phyloP scores from a whole-genome alignment of 2,113 vertebrate genomes.

The Phyllostomus hastatus region DNA sequence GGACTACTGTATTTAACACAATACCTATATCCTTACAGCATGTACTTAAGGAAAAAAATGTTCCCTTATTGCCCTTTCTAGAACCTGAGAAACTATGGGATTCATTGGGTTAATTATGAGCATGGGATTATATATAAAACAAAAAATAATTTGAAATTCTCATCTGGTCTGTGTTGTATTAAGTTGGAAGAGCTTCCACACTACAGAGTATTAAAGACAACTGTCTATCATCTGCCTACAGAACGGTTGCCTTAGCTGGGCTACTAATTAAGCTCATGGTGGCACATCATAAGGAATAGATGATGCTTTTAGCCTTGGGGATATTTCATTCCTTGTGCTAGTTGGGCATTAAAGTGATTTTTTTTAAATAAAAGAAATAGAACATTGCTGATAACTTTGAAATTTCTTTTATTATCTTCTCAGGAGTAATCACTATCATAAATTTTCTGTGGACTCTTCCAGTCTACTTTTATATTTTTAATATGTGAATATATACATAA shows the following conservation, averaged over 20 bases:
- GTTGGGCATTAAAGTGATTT: constrained; percentile 45
- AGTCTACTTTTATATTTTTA: background rate
- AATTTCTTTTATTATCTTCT: constrained; percentile 48
- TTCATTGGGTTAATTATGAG: background rate
- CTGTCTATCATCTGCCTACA: background rate
- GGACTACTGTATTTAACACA: background rate
- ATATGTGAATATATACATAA: background rate
- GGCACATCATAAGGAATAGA: constrained; percentile 50
- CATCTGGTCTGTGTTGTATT: background rate
- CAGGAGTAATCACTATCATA: background rate
- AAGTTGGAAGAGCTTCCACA: background rate
- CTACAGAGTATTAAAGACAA: constrained; percentile 33
- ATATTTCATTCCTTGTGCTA: constrained; percentile 39
- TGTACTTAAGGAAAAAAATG: background rate
- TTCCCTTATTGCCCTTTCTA: background rate
- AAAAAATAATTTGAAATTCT: background rate
- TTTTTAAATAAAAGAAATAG: constrained; percentile 29
- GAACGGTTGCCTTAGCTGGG: background rate
- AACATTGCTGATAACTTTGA: constrained; percentile 23
- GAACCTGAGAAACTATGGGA: background rate
- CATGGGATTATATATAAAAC: background rate
- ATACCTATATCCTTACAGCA: background rate
- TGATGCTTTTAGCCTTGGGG: constrained; percentile 48
- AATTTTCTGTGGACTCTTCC: background rate
- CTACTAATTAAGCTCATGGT: constrained; percentile 38